Evolutionary conservation across 2,888 invertebrate species (phyloP).

Genomic region (Melanotus villosus): DNA sequence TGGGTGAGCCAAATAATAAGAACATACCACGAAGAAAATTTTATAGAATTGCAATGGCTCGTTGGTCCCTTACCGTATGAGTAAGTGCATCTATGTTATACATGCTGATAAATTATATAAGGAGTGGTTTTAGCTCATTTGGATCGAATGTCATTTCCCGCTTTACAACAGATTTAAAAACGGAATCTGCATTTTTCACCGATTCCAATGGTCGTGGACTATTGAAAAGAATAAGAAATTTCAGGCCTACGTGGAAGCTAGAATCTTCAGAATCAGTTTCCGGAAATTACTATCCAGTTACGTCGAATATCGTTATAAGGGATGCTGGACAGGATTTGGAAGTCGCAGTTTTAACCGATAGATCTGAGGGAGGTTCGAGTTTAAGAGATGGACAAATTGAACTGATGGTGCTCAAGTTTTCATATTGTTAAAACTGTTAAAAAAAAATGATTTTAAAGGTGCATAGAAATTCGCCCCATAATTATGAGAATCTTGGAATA

Average conservation of each 20-base stretch:
- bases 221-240: slow-evolving; percentile 78
- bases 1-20: slow-evolving; percentile 83
- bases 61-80: slow-evolving; percentile 80
- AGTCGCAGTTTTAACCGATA: slow-evolving; percentile 79
- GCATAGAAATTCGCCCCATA: slow-evolving; percentile 80
- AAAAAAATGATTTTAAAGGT: slow-evolving; percentile 66
- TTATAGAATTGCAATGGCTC: slow-evolving; percentile 81
- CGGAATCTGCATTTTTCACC: slow-evolving; percentile 83
- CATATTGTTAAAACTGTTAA: no score
- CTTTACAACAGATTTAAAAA: slow-evolving; percentile 76
- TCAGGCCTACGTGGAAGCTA: slow-evolving; percentile 83
- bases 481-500: slow-evolving; percentile 92
- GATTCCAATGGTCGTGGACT: slow-evolving; percentile 94
- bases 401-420: slow-evolving; percentile 86
- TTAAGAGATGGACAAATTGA: slow-evolving; percentile 82
- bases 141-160: slow-evolving; percentile 84
- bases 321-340: slow-evolving; percentile 68
- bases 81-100: slow-evolving; percentile 46
- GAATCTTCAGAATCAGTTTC: slow-evolving; percentile 80
- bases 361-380: slow-evolving; percentile 87
- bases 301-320: slow-evolving; percentile 81
- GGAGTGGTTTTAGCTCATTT: slow-evolving; percentile 64
- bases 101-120: slow-evolving; percentile 68
- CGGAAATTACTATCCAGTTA: slow-evolving; percentile 95
- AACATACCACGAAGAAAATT: slow-evolving; percentile 73